Evolutionary conservation across 2,888 invertebrate species (phyloP), one percentile per base, ranked within the genome.

Genomic region (Panopea generosa): DNA sequence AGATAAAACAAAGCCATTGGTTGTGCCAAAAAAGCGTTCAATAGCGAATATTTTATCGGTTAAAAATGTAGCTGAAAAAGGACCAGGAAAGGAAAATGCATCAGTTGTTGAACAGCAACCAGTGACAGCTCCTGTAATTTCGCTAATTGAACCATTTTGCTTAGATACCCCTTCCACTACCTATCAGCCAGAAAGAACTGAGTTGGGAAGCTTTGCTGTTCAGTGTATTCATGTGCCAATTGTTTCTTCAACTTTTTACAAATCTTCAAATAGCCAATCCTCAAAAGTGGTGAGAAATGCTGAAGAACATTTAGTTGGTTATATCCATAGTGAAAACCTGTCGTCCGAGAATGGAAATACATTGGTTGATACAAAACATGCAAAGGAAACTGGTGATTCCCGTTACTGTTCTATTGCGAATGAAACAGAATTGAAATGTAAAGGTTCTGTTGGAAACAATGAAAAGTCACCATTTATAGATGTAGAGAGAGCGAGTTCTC

Each of bases 241-340:
- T 49, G 50, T 61, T 4, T 61, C 61, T 22, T 49, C 61, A 22
- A 49, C 50, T 33, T 49, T 29, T 22, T 49, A 61, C 22, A 50
- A 38, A 16, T 18, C 33, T 11, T 24, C 27, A 9, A 24, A 2
- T 16, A 24, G 52, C 6, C 52, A 9, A 2, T 24, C 3, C 3
- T 24, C 57, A 4, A 2, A 16, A 22, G 57, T 57, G 22, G 43
- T 43, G 1, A 57, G 57, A 22, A 57, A 57, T 40, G 24, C 57
- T 20, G 40, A 57, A 57, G 57, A 57, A 43, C 20, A 20, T 22
- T 57, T 57, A 24, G 24, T 20, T 1, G 55, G 55, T 18, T 55
- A 55, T 55, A n/a, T 33, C 11, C 33, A 33, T 11, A 33, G 11
- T 33, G 33, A 33, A 33, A 33, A 11, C 11, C 6, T 7, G 33